These are phyloP conservation scores for Crotalus tigris DNA, from an alignment of 2,113 vertebrate species.

Conservation along the genomic window DNA sequence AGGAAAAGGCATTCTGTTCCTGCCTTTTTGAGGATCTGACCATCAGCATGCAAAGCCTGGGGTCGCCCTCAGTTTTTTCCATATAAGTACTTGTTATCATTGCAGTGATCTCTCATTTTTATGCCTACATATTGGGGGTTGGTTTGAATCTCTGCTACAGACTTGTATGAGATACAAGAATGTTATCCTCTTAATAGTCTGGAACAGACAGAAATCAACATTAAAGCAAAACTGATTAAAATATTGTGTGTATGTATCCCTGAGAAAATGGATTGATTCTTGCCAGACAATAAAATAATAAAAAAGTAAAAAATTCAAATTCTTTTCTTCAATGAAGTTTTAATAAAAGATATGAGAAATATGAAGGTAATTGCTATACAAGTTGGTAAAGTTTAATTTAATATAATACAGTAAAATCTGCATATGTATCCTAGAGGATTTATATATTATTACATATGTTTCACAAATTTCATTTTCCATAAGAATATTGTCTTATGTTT, in stretches of 20 bases:
- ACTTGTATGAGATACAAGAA: not conserved
- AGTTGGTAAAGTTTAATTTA: not conserved
- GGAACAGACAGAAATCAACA: not conserved
- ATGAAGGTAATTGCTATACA: not conserved
- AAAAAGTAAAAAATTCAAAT: not conserved
- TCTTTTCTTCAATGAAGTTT: conserved; percentile 22
- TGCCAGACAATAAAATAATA: not conserved
- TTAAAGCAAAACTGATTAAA: not conserved
- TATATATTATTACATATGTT: not conserved
- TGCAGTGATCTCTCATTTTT: not conserved
- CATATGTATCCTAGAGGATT: not conserved
- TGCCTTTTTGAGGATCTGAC: not conserved
- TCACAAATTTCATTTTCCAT: conserved; percentile 49
- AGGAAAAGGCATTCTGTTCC: not conserved
- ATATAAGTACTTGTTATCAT: not conserved
- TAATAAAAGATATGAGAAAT: conserved; percentile 26
- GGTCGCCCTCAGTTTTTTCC: not conserved
- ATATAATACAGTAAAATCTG: conserved; percentile 25
- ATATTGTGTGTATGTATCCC: not conserved
- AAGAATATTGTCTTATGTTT: conserved; percentile 25
- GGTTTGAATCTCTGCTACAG: not conserved
- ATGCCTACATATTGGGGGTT: not conserved
- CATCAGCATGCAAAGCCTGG: not conserved
- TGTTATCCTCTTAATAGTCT: not conserved
- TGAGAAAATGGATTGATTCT: not conserved